These are phyloP conservation scores for Lycaena phlaeas DNA, from an alignment of 2,888 invertebrate species.

Conservation along the genomic window DNA sequence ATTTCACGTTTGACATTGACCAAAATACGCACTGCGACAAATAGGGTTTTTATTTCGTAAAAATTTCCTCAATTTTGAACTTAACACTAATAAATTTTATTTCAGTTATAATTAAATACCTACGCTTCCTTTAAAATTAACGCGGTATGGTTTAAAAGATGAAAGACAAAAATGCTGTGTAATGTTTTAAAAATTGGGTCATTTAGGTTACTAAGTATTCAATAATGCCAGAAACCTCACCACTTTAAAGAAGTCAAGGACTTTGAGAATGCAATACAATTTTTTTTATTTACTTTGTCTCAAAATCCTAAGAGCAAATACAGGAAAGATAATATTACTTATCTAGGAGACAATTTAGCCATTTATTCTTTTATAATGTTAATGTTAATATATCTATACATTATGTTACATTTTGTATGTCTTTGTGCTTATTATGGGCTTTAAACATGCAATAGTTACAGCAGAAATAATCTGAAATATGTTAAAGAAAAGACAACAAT, in stretches of 20 bases:
- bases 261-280: not conserved
- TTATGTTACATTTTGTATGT: too few species aligned
- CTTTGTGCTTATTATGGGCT: too few species aligned
- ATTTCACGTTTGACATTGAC: too few species aligned
- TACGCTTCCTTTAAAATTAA: not conserved
- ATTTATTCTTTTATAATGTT: not conserved
- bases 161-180: not conserved
- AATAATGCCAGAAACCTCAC: not conserved
- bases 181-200: not conserved
- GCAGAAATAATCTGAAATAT: too few species aligned
- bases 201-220: not conserved
- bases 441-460: too few species aligned
- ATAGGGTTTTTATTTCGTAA: not conserved
- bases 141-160: not conserved
- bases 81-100: not conserved
- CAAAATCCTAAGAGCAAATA: not conserved
- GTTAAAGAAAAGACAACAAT: too few species aligned
- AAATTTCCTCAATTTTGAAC: constrained; percentile 2
- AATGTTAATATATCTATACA: not conserved
- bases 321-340: not conserved
- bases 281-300: not conserved
- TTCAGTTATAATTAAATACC: not conserved
- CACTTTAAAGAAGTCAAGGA: not conserved
- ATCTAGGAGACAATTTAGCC: too few species aligned
- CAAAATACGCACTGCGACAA: constrained; percentile 4